Percentiles rank a stretch among this genome's conserved stretches.
Evolutionary conservation across 2,113 vertebrate genomes (phyloP).

Genomic region (Heterochromis multidens): DNA sequence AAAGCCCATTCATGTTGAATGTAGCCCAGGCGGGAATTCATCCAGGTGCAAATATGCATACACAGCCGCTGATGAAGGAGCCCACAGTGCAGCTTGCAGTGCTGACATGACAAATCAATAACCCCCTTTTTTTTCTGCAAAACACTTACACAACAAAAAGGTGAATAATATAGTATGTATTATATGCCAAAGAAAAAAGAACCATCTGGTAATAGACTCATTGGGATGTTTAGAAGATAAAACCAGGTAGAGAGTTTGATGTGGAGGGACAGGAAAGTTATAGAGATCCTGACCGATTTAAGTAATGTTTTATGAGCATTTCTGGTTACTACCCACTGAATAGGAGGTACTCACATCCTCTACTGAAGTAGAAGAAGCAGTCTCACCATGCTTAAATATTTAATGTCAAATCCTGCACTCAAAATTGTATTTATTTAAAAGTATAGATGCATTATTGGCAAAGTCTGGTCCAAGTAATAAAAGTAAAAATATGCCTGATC

Average conservation of each 20-base stretch:
- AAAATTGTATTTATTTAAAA: not conserved
- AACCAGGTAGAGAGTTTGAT: not conserved
- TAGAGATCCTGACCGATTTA: not conserved
- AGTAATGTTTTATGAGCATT: not conserved
- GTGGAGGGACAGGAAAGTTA: not conserved
- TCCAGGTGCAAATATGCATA: not conserved
- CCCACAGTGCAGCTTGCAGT: constrained; percentile 2
- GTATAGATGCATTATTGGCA: not conserved
- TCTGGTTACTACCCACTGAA: not conserved
- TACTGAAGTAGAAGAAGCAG: not conserved
- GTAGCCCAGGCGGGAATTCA: not conserved
- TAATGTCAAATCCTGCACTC: not conserved
- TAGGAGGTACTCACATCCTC: not conserved
- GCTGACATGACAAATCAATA: constrained; percentile 27
- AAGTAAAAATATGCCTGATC: not conserved
- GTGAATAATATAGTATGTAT: not conserved
- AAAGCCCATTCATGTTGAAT: not conserved
- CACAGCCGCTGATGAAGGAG: not conserved
- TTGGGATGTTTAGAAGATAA: not conserved
- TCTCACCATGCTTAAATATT: not conserved
- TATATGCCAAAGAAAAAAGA: not conserved
- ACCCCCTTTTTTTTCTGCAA: not conserved
- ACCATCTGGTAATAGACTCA: not conserved
- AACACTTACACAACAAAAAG: not conserved
- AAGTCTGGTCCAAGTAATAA: not conserved